phyloP scores from a whole-genome alignment of 2,113 vertebrate species.

The Octodon degus region DNA sequence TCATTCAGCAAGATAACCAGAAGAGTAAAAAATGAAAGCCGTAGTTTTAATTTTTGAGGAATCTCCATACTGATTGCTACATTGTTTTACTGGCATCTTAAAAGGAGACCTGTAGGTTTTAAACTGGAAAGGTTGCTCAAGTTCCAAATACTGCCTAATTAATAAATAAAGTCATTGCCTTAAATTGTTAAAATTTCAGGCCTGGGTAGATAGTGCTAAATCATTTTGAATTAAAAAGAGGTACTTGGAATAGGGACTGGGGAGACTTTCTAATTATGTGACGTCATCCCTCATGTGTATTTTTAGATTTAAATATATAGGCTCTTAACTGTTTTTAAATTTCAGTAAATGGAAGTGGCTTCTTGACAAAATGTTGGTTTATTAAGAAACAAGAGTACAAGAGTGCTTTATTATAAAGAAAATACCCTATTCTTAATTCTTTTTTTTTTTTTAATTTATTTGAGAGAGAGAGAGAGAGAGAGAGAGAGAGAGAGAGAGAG shows the following conservation, averaged over 20 bases:
- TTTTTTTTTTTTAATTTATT: no score
- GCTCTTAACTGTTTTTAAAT: slow-evolving; percentile 34
- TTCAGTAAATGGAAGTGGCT: slow-evolving; percentile 30
- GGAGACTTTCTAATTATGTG: not conserved
- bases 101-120: not conserved
- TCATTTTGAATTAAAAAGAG: slow-evolving; percentile 14
- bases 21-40: not conserved
- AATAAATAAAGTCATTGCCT: not conserved
- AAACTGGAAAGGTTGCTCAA: not conserved
- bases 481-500: no score
- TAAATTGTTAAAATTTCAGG: slow-evolving; percentile 47
- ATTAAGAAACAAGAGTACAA: slow-evolving; percentile 37
- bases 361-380: slow-evolving; percentile 41
- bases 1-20: not conserved
- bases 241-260: not conserved
- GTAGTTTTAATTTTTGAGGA: not conserved
- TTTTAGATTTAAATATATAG: slow-evolving; percentile 55
- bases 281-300: not conserved
- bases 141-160: not conserved
- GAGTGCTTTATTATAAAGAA: slow-evolving; percentile 15
- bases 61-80: not conserved
- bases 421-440: slow-evolving; percentile 22
- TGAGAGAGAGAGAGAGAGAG: no score
- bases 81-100: not conserved
- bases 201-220: not conserved